phyloP scores from a whole-genome alignment of 2,888 invertebrate species.

The Euzophera pinguis region DNA sequence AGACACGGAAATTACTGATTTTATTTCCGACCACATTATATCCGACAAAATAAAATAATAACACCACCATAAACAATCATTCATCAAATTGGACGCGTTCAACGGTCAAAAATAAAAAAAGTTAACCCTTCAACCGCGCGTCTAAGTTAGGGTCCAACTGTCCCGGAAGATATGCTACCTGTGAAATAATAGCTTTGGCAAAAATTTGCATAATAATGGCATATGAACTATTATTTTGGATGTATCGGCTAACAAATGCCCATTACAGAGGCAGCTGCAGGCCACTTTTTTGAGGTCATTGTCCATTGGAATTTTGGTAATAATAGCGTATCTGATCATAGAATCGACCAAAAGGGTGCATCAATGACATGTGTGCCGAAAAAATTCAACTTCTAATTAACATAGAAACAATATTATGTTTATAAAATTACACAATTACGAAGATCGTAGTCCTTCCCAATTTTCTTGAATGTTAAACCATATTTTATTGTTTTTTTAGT shows the following conservation, averaged over 20 bases:
- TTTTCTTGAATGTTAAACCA: no score
- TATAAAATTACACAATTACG: no score
- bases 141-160: constrained; percentile 39
- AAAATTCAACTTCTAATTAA: no score
- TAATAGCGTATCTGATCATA: constrained; percentile 36
- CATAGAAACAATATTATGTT: no score
- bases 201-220: constrained; percentile 74
- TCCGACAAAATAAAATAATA: not conserved
- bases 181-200: constrained; percentile 64
- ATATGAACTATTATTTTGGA: constrained; percentile 65
- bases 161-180: constrained; percentile 64
- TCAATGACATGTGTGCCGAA: not conserved
- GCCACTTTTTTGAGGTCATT: constrained; percentile 58
- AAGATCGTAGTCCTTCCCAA: no score
- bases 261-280: constrained; percentile 59
- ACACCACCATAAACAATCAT: constrained; percentile 28
- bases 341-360: constrained; percentile 46
- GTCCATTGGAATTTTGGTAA: constrained; percentile 62
- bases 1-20: no score
- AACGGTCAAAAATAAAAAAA: constrained; percentile 50
- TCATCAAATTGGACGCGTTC: constrained; percentile 69
- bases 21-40: no score
- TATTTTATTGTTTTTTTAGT: no score
- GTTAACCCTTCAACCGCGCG: constrained; percentile 48
- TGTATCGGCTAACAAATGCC: constrained; percentile 62